Percentiles rank a stretch among this genome's conserved stretches.
These are phyloP conservation scores for Geococcyx californianus DNA, from an alignment of 2,113 vertebrate species.

Conservation along the genomic window DNA sequence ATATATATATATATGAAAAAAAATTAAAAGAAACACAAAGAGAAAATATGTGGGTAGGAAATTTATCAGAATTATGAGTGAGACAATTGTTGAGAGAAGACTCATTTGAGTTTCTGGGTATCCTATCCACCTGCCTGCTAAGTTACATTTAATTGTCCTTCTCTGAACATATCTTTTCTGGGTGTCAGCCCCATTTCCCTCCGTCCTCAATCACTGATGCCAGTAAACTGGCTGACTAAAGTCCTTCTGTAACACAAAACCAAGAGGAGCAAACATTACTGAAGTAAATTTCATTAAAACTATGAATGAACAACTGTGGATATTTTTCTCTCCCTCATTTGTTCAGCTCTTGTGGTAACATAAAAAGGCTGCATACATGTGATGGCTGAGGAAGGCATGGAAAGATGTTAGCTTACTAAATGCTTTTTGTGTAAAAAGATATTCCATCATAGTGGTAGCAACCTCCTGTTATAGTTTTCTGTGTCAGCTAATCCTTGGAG, in stretches of 20 bases:
- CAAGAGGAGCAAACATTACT: not conserved
- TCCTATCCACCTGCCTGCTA: not conserved
- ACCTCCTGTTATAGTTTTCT: not conserved
- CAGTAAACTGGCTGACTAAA: not conserved
- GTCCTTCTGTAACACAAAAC: not conserved
- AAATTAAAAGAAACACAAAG: not conserved
- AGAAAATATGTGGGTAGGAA: not conserved
- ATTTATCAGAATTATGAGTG: not conserved
- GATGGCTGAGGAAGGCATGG: not conserved
- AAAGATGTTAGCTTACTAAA: not conserved
- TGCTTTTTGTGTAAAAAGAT: not conserved
- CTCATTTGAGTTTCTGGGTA: not conserved
- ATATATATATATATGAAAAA: not conserved
- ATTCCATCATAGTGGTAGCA: not conserved
- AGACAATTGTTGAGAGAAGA: not conserved
- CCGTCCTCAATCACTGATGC: not conserved
- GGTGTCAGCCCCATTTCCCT: not conserved
- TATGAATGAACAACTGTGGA: not conserved
- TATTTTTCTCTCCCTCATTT: not conserved
- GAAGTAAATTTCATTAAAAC: not conserved
- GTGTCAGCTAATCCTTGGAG: constrained; percentile 32
- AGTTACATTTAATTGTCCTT: not conserved
- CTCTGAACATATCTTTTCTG: not conserved
- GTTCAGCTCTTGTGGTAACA: not conserved
- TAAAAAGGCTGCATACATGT: not conserved